phyloP scores from a whole-genome alignment of 1,140 invertebrate genomes.

The Drosophila teissieri region DNA sequence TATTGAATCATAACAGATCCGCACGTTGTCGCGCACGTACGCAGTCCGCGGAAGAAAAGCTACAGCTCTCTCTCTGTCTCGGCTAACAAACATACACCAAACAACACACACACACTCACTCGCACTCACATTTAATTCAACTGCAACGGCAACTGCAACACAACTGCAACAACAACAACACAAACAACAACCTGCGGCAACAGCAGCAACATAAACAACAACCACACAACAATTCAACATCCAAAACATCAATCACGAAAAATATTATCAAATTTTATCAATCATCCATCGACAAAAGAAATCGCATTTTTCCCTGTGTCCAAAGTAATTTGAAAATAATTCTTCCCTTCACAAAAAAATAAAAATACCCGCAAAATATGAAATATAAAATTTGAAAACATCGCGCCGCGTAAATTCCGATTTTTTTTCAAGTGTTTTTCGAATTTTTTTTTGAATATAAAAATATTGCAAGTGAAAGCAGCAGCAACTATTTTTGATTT shows the following conservation, averaged over 20 bases:
- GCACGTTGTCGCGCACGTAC: slow-evolving; percentile 82
- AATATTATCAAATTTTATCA: neutral
- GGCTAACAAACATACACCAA: slow-evolving; percentile 34
- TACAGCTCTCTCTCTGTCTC: slow-evolving; percentile 53
- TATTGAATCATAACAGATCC: slow-evolving; percentile 83
- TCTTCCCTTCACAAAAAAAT: neutral
- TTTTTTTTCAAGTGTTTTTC: slow-evolving; percentile 17
- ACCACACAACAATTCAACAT: slow-evolving; percentile 9
- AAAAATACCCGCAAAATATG: neutral
- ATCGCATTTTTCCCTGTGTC: slow-evolving; percentile 4
- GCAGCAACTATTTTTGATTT: slow-evolving; percentile 11
- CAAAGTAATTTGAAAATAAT: slow-evolving; percentile 12
- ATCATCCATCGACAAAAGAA: slow-evolving; percentile 15
- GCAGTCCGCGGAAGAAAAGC: slow-evolving; percentile 76
- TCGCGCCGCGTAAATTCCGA: slow-evolving; percentile 41
- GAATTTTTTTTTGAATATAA: slow-evolving; percentile 13
- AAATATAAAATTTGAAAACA: too few relatives aligned
- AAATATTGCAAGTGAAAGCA: slow-evolving; percentile 8
- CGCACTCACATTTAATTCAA: slow-evolving; percentile 9
- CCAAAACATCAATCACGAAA: slow-evolving; percentile 6
- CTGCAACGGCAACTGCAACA: slow-evolving; percentile 26
- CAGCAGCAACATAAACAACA: slow-evolving; percentile 2
- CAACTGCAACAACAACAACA: slow-evolving; percentile 4
- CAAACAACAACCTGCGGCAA: slow-evolving; percentile 1
- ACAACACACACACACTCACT: slow-evolving; percentile 4